phyloP scores from a whole-genome alignment of 2,797 vertebrate genomes.

The Craterocephalus amniculus region DNA sequence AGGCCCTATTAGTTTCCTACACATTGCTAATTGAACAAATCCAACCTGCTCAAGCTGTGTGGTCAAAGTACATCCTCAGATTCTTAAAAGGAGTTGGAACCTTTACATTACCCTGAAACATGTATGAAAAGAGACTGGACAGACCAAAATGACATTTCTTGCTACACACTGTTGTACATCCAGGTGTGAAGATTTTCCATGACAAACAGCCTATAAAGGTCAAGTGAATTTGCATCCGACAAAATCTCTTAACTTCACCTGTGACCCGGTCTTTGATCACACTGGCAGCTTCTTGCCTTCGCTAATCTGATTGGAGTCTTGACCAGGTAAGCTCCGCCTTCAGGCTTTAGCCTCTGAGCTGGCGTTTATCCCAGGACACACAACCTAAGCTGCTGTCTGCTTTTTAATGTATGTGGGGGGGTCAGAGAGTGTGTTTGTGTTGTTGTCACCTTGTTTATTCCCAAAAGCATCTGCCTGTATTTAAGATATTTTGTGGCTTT shows the following conservation, averaged over 20 bases:
- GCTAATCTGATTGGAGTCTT: conserved; percentile 58
- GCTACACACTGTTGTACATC: neutral
- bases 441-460: conserved; percentile 21
- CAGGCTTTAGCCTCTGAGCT: conserved; percentile 70
- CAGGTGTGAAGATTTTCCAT: conserved; percentile 3
- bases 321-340: conserved; percentile 63
- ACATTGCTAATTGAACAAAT: conserved; percentile 62
- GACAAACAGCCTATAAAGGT: conserved; percentile 33
- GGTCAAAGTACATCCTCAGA: conserved; percentile 18
- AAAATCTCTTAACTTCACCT: conserved; percentile 64
- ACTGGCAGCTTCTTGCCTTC: conserved; percentile 27
- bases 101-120: neutral
- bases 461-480: conserved; percentile 4
- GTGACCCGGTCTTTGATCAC: conserved; percentile 46
- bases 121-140: neutral
- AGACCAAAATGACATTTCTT: neutral
- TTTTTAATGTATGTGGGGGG: conserved; percentile 56
- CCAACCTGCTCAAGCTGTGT: conserved; percentile 35
- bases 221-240: conserved; percentile 47
- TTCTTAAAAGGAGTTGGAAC: conserved; percentile 7
- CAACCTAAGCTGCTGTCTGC: conserved; percentile 68
- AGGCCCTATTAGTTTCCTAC: conserved; percentile 60
- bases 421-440: conserved; percentile 8
- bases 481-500: conserved; percentile 16
- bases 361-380: conserved; percentile 67